Percentiles rank a stretch among this genome's conserved stretches.
phyloP scores from a whole-genome alignment of 2,888 invertebrate species.

The Melinaea menophilus region DNA sequence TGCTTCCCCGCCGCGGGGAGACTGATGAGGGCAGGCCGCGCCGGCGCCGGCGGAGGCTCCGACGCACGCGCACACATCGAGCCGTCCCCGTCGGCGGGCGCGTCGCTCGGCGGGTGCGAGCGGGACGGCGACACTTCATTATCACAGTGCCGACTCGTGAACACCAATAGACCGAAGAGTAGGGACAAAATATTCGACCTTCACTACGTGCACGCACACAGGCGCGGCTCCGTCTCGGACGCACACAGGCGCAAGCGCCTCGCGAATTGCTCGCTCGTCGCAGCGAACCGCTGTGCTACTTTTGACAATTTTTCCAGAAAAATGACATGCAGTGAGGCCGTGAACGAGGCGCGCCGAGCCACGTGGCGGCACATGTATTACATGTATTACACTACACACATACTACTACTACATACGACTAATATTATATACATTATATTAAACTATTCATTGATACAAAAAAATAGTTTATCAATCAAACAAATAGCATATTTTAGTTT shows the following conservation, averaged over 20 bases:
- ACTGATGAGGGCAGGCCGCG: slow-evolving; percentile 76
- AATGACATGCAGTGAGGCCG: slow-evolving; percentile 69
- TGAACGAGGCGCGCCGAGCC: slow-evolving; percentile 54
- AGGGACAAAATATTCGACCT: slow-evolving; percentile 77
- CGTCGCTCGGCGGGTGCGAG: slow-evolving; percentile 48
- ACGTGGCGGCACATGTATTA: slow-evolving; percentile 54
- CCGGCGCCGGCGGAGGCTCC: slow-evolving; percentile 72
- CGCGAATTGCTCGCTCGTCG: slow-evolving; percentile 40
- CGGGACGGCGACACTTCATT: slow-evolving; percentile 67
- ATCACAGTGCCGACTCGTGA: slow-evolving; percentile 75
- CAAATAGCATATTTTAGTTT: not conserved
- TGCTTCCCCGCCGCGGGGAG: slow-evolving; percentile 76
- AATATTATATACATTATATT: not conserved
- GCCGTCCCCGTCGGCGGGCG: slow-evolving; percentile 59
- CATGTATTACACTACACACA: slow-evolving; percentile 3
- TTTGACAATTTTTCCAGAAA: slow-evolving; percentile 77
- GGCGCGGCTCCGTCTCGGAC: slow-evolving; percentile 53
- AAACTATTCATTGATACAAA: not conserved
- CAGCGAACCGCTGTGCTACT: slow-evolving; percentile 65
- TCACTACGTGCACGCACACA: slow-evolving; percentile 72
- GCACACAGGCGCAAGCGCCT: slow-evolving; percentile 54
- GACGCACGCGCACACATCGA: slow-evolving; percentile 66
- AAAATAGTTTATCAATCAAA: not conserved
- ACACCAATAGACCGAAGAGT: slow-evolving; percentile 77
- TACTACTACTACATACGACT: not conserved